Evolutionary conservation across 2,797 vertebrate genomes (phyloP).

Genomic region (Rhincodon typus): DNA sequence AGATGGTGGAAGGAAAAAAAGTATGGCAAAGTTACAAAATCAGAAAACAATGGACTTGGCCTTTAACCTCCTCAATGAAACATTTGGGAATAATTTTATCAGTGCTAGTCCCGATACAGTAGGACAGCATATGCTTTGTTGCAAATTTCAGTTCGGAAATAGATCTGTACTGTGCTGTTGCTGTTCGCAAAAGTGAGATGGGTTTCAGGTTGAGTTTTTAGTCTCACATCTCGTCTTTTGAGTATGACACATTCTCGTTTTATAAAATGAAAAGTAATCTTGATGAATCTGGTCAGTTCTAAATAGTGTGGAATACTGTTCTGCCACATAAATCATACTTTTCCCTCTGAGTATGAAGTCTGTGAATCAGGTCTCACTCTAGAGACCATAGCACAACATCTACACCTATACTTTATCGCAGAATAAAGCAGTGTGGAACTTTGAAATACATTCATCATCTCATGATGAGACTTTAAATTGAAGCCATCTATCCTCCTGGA

Average conservation of each 20-base stretch:
- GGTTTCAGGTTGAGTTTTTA: not conserved
- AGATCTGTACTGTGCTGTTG: not conserved
- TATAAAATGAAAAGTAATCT: not conserved
- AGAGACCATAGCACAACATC: not conserved
- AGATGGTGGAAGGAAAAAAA: not conserved
- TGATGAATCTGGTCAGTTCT: not conserved
- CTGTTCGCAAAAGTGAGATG: not conserved
- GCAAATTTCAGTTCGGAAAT: not conserved
- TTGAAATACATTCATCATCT: not conserved
- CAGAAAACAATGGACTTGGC: not conserved
- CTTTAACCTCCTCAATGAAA: not conserved
- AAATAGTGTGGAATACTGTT: not conserved
- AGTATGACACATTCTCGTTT: not conserved
- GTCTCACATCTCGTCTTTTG: not conserved
- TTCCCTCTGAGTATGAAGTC: not conserved
- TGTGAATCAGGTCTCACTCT: not conserved
- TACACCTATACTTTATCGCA: not conserved
- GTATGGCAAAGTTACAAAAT: not conserved
- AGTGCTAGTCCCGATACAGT: not conserved
- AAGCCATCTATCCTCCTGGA: not conserved
- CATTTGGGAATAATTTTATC: not conserved
- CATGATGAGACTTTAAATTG: not conserved
- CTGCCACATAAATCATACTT: not conserved
- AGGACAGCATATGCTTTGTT: not conserved
- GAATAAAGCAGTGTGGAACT: not conserved